These are phyloP conservation scores for Muraenolepis orangiensis DNA, from an alignment of 2,797 vertebrate species.

Conservation along the genomic window DNA sequence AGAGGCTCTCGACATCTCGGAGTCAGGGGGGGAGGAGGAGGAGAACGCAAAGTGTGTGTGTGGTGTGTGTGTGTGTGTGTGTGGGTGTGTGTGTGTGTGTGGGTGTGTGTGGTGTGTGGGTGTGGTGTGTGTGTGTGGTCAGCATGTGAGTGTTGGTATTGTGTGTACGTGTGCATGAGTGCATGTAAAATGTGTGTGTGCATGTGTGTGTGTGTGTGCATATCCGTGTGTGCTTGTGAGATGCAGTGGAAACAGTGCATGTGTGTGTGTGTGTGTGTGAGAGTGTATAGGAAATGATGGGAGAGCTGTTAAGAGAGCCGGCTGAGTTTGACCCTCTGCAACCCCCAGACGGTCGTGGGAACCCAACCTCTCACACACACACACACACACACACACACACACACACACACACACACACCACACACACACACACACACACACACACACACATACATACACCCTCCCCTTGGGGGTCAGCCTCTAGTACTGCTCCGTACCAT, in stretches of 20 bases:
- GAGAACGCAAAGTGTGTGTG: no score
- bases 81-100: slow-evolving; percentile 16
- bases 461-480: background rate
- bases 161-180: background rate
- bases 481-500: background rate
- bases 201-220: background rate
- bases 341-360: background rate
- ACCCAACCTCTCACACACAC: background rate
- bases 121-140: background rate
- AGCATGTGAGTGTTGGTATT: no score
- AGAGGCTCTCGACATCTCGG: slow-evolving; percentile 34
- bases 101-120: slow-evolving; percentile 1
- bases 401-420: background rate
- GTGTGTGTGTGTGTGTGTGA: background rate
- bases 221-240: background rate
- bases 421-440: no score
- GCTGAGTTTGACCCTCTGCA: background rate
- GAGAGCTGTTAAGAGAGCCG: background rate
- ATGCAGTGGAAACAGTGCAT: background rate
- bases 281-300: background rate
- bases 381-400: background rate
- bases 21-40: slow-evolving; percentile 10
- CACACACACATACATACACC: background rate
- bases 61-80: background rate
- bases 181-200: background rate